Conservation (phyloP, 2,888 invertebrate species). For the Baccha elongata region DNA sequence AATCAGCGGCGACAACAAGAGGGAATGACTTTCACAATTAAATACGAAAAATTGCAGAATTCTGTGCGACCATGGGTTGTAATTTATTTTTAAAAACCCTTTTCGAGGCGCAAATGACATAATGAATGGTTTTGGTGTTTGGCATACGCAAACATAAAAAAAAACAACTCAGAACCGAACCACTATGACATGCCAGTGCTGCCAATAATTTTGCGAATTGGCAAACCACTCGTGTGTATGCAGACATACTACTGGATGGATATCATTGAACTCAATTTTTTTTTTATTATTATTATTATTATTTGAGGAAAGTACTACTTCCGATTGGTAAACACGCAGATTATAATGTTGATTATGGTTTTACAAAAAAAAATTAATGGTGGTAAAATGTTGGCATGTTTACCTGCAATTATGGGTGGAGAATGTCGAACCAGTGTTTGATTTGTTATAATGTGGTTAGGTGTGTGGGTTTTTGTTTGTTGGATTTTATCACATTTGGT, state of each 20-base stretch:
- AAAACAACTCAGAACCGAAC: background rate
- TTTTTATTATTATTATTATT: background rate
- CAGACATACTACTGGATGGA: constrained; percentile 25
- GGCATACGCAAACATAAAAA: constrained; percentile 10
- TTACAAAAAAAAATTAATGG: constrained; percentile 8
- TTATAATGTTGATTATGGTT: constrained; percentile 38
- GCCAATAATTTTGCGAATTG: constrained; percentile 51
- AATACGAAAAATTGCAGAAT: constrained; percentile 59
- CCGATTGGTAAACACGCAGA: constrained; percentile 56
- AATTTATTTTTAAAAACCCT: constrained; percentile 56
- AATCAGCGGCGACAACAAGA: constrained; percentile 38
- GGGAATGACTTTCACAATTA: constrained; percentile 56
- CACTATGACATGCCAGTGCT: constrained; percentile 37
- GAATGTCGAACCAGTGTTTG: constrained; percentile 51
- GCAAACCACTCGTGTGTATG: constrained; percentile 38
- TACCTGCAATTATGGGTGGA: constrained; percentile 63
- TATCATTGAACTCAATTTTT: constrained; percentile 44
- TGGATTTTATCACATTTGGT: constrained; percentile 40
- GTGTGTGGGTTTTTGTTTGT: constrained; percentile 10
- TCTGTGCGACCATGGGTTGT: constrained; percentile 44
- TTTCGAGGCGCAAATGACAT: constrained; percentile 48
- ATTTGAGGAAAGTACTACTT: constrained; percentile 14
- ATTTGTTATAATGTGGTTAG: constrained; percentile 41
- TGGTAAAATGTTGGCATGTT: constrained; percentile 60
- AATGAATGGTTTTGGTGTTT: constrained; percentile 54